A percentile compares a stretch with the other conserved stretches of the same genome.
Evolutionary conservation across 2,888 invertebrate species (phyloP).

Genomic region (Rhamnusium bicolor): DNA sequence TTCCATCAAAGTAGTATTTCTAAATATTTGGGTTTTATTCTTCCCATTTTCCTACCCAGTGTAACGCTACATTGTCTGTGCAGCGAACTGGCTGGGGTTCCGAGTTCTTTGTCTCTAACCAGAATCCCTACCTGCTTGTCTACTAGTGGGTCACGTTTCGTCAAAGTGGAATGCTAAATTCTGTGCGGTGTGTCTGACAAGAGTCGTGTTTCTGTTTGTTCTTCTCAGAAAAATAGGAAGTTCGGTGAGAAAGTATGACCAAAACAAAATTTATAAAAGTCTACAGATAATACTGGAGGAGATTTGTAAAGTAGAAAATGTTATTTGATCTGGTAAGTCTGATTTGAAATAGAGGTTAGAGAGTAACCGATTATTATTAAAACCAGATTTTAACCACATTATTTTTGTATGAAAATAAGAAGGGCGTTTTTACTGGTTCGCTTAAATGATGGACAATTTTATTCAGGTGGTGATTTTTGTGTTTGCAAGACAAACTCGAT

Average conservation of each 20-base stretch:
- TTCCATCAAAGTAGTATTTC: too few relatives aligned
- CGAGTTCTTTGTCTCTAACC: not conserved
- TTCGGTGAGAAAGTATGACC: not conserved
- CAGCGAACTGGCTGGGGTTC: not conserved
- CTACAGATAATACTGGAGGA: not conserved
- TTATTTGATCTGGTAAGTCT: constrained; percentile 18
- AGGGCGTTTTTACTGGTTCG: too few relatives aligned
- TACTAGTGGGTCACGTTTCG: constrained; percentile 17
- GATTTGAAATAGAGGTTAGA: constrained; percentile 22
- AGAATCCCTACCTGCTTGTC: constrained; percentile 6
- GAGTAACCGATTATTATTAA: not conserved
- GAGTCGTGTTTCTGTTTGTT: not conserved
- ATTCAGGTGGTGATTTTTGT: too few relatives aligned
- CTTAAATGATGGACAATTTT: too few relatives aligned
- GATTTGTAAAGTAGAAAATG: not conserved
- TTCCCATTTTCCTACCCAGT: not conserved
- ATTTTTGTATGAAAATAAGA: too few relatives aligned
- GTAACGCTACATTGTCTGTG: not conserved
- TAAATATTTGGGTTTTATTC: not conserved
- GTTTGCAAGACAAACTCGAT: too few relatives aligned
- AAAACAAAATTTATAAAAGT: not conserved
- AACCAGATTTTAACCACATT: too few relatives aligned
- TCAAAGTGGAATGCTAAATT: not conserved
- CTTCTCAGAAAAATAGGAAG: not conserved
- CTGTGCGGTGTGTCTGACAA: not conserved